A percentile compares a stretch with the other conserved stretches of the same genome.
Conservation (phyloP, 1,140 invertebrate species). For the Bombyx mori region DNA sequence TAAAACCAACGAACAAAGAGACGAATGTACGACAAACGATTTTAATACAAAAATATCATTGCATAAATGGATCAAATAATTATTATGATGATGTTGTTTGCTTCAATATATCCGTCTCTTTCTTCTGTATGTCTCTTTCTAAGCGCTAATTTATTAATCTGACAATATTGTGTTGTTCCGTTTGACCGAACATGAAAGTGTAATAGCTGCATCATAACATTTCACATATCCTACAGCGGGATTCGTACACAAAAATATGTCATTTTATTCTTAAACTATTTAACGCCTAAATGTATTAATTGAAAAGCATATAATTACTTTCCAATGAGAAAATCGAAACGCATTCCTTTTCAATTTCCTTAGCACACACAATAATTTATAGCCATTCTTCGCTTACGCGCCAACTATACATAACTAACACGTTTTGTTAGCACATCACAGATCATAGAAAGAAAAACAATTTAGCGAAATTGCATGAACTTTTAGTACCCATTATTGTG, state of each 20-base stretch:
- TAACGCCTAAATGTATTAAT: conserved; percentile 13
- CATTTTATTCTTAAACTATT: conserved; percentile 44
- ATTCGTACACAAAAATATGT: conserved; percentile 17
- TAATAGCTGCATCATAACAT: too few relatives aligned
- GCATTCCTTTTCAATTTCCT: conserved; percentile 3
- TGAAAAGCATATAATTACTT: neutral
- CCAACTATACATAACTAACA: conserved; percentile 21
- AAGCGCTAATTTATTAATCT: too few relatives aligned
- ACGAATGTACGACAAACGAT: too few relatives aligned
- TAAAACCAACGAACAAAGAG: too few relatives aligned
- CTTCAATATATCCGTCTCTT: too few relatives aligned
- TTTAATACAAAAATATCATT: too few relatives aligned
- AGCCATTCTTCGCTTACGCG: conserved; percentile 19
- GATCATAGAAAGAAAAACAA: conserved; percentile 39
- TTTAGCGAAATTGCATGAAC: conserved; percentile 32
- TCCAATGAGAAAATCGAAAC: neutral
- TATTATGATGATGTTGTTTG: too few relatives aligned
- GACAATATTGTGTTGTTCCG: too few relatives aligned
- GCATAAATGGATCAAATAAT: too few relatives aligned
- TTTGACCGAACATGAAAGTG: too few relatives aligned
- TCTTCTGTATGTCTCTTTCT: too few relatives aligned
- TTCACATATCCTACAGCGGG: too few relatives aligned
- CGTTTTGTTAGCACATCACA: conserved; percentile 59
- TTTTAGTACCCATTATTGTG: neutral
- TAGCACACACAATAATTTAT: neutral